Conservation (phyloP, 2,888 invertebrate genomes). For the Limnephilus rhombicus region DNA sequence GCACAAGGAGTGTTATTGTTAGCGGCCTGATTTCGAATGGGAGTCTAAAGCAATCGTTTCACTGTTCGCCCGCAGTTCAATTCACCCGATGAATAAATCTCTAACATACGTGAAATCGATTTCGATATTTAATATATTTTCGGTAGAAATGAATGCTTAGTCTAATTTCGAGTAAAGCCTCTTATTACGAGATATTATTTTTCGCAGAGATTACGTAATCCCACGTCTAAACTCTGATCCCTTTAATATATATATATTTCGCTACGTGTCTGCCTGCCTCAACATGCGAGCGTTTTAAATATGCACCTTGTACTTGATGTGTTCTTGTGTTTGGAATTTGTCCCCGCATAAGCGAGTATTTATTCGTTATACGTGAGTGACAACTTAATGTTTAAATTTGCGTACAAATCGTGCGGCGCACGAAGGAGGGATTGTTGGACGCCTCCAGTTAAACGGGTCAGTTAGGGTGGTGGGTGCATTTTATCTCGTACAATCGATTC, state of each 20-base stretch:
- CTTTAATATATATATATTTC: background rate
- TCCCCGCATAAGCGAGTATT: background rate
- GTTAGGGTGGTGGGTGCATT: background rate
- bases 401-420: slow-evolving; percentile 8
- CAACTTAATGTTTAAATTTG: slow-evolving; percentile 43
- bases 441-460: background rate
- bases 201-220: background rate
- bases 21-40: too few species aligned
- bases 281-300: background rate
- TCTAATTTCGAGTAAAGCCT: background rate
- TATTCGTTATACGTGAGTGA: slow-evolving; percentile 22
- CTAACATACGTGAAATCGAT: background rate
- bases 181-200: background rate
- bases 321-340: background rate
- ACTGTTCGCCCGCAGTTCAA: background rate
- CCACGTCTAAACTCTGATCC: background rate
- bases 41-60: background rate
- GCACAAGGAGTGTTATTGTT: too few species aligned
- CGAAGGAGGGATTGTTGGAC: background rate
- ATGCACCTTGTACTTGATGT: slow-evolving; percentile 7
- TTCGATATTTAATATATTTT: background rate
- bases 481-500: background rate
- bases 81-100: background rate
- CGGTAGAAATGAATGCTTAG: background rate
- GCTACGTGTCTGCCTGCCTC: background rate